Evolutionary conservation across 2,888 invertebrate genomes (phyloP).

Genomic region (Drosophila meridionalis): DNA sequence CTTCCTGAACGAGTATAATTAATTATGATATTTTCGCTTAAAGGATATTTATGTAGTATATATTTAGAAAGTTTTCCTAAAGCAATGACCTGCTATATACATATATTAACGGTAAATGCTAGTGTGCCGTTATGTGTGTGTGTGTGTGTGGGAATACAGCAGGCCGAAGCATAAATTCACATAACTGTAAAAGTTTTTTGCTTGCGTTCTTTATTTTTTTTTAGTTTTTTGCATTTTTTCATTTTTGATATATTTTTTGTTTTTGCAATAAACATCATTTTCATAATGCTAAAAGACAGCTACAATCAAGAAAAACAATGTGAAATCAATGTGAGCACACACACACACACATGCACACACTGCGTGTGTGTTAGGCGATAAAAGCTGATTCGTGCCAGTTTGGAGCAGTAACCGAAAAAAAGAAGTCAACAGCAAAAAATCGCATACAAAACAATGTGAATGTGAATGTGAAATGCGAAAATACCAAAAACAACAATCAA

Average conservation of each 20-base stretch:
- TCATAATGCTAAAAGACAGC: constrained; percentile 64
- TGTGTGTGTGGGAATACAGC: constrained; percentile 11
- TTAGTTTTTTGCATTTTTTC: constrained; percentile 9
- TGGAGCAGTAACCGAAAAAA: constrained; percentile 50
- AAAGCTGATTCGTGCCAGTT: constrained; percentile 77
- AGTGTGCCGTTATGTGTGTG: neutral
- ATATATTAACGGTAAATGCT: constrained; percentile 1
- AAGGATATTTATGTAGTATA: constrained; percentile 10
- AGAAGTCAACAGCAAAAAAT: constrained; percentile 8
- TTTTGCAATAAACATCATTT: constrained; percentile 59
- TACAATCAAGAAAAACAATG: constrained; percentile 54
- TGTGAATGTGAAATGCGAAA: constrained; percentile 65
- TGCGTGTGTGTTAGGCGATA: constrained; percentile 51
- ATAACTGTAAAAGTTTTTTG: constrained; percentile 41
- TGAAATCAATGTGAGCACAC: constrained; percentile 62
- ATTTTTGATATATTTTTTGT: constrained; percentile 20
- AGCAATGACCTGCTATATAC: neutral
- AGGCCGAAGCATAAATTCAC: constrained; percentile 31
- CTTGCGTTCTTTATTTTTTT: constrained; percentile 4
- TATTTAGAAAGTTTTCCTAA: constrained; percentile 5
- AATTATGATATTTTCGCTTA: neutral
- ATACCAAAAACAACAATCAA: constrained; percentile 72
- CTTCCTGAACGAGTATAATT: neutral
- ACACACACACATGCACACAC: neutral
- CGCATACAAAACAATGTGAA: constrained; percentile 61